Evolutionary conservation across 2,888 invertebrate genomes (phyloP).

Genomic region (Platycnemis pennipes): DNA sequence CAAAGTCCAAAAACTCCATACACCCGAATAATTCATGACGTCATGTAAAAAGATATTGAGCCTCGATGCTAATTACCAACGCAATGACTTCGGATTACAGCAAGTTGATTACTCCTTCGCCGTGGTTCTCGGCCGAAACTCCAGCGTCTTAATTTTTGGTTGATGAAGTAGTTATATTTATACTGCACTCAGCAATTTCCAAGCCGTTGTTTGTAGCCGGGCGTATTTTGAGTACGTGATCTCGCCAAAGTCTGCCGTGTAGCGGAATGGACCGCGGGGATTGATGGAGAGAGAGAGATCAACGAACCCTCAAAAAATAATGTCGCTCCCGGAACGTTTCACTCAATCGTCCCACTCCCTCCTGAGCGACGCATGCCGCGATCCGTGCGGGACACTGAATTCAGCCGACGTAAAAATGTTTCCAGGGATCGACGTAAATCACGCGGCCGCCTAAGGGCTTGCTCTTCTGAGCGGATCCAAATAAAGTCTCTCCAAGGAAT

Average conservation of each 20-base stretch:
- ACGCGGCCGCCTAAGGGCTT: background rate
- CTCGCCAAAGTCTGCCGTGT: background rate
- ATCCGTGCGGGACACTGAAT: background rate
- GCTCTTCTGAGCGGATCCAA: background rate
- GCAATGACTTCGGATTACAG: too few species aligned
- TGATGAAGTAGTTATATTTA: too few species aligned
- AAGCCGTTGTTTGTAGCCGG: too few species aligned
- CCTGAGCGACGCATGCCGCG: background rate
- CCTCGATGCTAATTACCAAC: too few species aligned
- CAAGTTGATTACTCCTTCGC: too few species aligned
- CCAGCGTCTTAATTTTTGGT: too few species aligned
- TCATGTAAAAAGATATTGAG: too few species aligned
- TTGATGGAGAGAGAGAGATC: background rate
- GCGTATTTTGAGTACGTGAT: background rate
- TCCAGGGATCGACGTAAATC: background rate
- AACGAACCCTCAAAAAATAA: constrained; percentile 25
- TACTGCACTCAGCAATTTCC: too few species aligned
- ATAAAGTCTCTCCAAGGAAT: background rate
- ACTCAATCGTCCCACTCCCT: background rate
- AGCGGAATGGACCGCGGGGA: background rate
- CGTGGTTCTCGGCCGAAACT: too few species aligned
- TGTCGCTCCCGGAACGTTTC: background rate
- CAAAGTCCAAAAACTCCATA: too few species aligned
- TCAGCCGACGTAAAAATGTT: background rate
- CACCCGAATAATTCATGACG: too few species aligned